phyloP scores from a whole-genome alignment of 2,797 vertebrate genomes.

The Muraenolepis orangiensis region DNA sequence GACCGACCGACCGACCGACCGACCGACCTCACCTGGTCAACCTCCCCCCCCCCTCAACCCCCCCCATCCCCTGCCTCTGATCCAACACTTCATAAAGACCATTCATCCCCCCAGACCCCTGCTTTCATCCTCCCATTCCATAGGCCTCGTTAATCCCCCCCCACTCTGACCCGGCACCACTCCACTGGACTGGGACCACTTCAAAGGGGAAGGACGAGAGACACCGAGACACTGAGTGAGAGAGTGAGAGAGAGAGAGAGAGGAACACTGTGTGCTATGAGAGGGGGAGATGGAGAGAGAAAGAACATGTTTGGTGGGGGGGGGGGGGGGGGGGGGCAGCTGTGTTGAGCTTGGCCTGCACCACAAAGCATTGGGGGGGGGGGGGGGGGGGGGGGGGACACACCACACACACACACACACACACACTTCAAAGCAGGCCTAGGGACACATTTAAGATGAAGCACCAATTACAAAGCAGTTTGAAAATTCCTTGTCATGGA shows the following conservation, averaged over 20 bases:
- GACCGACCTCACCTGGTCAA: slow-evolving; percentile 65
- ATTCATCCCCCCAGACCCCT: slow-evolving; percentile 62
- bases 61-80: slow-evolving; percentile 46
- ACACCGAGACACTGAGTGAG: not conserved
- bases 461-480: too few species aligned
- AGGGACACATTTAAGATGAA: too few species aligned
- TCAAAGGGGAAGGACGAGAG: slow-evolving; percentile 52
- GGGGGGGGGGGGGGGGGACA: slow-evolving; percentile 46
- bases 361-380: slow-evolving; percentile 65
- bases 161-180: slow-evolving; percentile 63
- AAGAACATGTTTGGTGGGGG: slow-evolving; percentile 15
- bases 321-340: slow-evolving; percentile 65
- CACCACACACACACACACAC: slow-evolving; percentile 1
- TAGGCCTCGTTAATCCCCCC: slow-evolving; percentile 71
- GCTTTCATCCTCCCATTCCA: slow-evolving; percentile 69
- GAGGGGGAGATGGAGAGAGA: not conserved
- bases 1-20: slow-evolving; percentile 40
- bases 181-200: slow-evolving; percentile 68
- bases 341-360: slow-evolving; percentile 70
- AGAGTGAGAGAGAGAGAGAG: slow-evolving; percentile 23
- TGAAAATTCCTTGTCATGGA: too few species aligned
- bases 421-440: not conserved
- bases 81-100: slow-evolving; percentile 71
- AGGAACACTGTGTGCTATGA: too few species aligned
- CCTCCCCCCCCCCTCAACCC: slow-evolving; percentile 41